Conservation (phyloP, 2,888 invertebrate species). For the Trichogramma evanescens region DNA sequence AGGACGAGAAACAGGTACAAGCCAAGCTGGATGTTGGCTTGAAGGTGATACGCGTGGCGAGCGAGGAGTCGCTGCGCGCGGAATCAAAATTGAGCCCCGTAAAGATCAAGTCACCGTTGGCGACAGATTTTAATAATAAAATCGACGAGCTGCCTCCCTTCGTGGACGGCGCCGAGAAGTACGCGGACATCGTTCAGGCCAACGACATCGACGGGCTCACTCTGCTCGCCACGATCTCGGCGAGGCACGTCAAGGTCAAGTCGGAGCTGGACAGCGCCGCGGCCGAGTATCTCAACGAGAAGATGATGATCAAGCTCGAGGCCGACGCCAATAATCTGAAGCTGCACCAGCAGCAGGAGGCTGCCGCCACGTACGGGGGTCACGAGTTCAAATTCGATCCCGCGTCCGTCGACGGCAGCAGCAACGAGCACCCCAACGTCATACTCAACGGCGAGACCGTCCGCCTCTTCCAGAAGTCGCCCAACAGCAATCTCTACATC, state of each 20-base stretch:
- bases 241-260: conserved; percentile 39
- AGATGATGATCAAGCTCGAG: conserved; percentile 8
- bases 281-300: conserved; percentile 11
- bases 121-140: no score
- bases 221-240: conserved; percentile 40
- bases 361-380: no score
- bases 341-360: no score
- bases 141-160: not conserved
- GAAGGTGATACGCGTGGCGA: no score
- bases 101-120: no score
- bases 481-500: conserved; percentile 43
- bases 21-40: not conserved
- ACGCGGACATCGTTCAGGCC: conserved; percentile 26
- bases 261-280: conserved; percentile 30
- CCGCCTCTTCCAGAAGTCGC: conserved; percentile 40
- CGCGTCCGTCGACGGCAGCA: conserved; percentile 17
- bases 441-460: conserved; percentile 44
- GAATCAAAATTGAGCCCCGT: no score
- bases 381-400: not conserved
- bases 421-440: conserved; percentile 36
- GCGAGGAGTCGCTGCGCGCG: no score
- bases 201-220: conserved; percentile 39
- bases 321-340: no score
- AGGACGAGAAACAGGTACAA: not conserved
- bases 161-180: conserved; percentile 6